Evolutionary conservation across 2,797 vertebrate genomes (phyloP).

Genomic region (Enteromius fasciolatus): DNA sequence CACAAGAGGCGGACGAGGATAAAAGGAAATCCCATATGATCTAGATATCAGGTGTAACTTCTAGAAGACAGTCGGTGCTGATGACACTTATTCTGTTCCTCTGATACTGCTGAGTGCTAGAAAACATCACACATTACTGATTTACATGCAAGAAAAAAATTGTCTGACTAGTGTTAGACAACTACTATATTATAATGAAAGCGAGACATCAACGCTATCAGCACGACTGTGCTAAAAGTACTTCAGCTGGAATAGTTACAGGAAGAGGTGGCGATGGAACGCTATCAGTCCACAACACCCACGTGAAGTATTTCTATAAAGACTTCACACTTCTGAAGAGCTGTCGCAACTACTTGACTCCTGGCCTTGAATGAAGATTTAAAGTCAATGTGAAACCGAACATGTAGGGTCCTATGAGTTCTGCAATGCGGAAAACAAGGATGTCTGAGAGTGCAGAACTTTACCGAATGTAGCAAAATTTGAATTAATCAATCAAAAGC

Average conservation of each 20-base stretch:
- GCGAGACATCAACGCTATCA: not conserved
- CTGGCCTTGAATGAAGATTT: not conserved
- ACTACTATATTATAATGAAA: not conserved
- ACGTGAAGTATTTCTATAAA: conserved; percentile 16
- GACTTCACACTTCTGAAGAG: conserved; percentile 32
- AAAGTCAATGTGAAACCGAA: not conserved
- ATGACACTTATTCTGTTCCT: conserved; percentile 13
- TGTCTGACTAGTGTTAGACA: not conserved
- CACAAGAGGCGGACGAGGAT: conserved; percentile 57
- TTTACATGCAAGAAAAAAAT: not conserved
- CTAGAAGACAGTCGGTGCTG: not conserved
- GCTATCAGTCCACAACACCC: not conserved
- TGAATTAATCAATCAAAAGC: not conserved
- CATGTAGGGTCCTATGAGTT: not conserved
- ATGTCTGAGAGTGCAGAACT: not conserved
- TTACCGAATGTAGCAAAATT: not conserved
- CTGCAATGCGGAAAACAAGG: not conserved
- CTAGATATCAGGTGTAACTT: conserved; percentile 37
- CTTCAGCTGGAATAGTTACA: not conserved
- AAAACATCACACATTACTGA: not conserved
- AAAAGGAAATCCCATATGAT: conserved; percentile 67
- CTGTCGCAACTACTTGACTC: not conserved
- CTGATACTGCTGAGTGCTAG: not conserved
- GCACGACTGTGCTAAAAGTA: not conserved
- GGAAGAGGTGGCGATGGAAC: not conserved